Conservation (phyloP, 2,113 vertebrate genomes). For the Parotia lawesii region DNA sequence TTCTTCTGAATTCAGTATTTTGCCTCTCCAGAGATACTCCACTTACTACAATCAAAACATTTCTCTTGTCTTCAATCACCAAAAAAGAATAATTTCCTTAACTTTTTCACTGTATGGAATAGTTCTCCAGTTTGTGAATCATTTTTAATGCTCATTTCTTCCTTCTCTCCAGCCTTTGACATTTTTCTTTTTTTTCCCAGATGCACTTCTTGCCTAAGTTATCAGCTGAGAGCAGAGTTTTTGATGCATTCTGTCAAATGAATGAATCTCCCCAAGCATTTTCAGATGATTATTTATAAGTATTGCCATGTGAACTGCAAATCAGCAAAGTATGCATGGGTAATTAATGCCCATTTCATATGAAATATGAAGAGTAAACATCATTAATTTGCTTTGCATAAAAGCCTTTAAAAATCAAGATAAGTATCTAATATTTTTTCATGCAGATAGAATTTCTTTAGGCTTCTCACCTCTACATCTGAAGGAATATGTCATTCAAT, state of each 20-base stretch:
- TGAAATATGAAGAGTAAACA: slow-evolving; percentile 15
- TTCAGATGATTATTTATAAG: slow-evolving; percentile 53
- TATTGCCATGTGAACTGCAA: slow-evolving; percentile 18
- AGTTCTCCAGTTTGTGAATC: not conserved
- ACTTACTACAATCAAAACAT: not conserved
- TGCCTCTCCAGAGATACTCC: not conserved
- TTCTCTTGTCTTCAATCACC: not conserved
- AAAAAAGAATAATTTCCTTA: not conserved
- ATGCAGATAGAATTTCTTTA: not conserved
- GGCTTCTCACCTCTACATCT: not conserved
- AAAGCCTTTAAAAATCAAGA: not conserved
- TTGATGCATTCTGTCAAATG: slow-evolving; percentile 33
- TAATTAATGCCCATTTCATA: slow-evolving; percentile 33
- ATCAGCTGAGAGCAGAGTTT: slow-evolving; percentile 30
- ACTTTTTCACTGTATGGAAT: not conserved
- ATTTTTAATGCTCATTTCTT: slow-evolving; percentile 11
- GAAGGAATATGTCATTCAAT: not conserved
- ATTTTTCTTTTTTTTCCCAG: not conserved
- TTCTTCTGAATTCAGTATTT: not conserved
- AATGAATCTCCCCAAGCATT: slow-evolving; percentile 31
- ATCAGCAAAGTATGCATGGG: not conserved
- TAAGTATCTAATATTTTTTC: not conserved
- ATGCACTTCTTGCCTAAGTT: slow-evolving; percentile 1
- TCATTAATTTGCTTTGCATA: not conserved
- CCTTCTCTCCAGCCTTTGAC: not conserved